phyloP scores from a whole-genome alignment of 2,888 invertebrate species.

The Brachynemurus nebulosus region DNA sequence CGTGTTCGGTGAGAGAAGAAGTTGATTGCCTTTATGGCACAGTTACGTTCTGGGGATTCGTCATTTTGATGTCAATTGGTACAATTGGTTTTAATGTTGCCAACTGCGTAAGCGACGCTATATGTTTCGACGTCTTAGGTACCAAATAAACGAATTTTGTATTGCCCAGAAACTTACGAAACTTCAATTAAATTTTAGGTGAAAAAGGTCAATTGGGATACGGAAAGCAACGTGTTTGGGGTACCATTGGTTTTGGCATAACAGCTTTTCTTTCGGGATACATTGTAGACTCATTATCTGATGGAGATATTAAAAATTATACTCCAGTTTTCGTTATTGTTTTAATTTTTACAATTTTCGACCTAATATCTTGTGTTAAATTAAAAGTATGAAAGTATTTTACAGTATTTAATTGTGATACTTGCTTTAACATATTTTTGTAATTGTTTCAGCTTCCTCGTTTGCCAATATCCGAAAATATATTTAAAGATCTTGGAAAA shows the following conservation, averaged over 20 bases:
- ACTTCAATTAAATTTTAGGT: slow-evolving; percentile 33
- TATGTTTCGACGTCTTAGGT: slow-evolving; percentile 80
- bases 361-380: slow-evolving; percentile 50
- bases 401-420: slow-evolving; percentile 3
- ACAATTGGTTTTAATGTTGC: slow-evolving; percentile 72
- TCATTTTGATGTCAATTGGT: slow-evolving; percentile 55
- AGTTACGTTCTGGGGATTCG: slow-evolving; percentile 57
- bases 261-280: slow-evolving; percentile 59
- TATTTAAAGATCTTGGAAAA: slow-evolving; percentile 48
- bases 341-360: slow-evolving; percentile 45
- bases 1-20: slow-evolving; percentile 23
- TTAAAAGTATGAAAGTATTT: slow-evolving; percentile 35
- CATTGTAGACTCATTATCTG: slow-evolving; percentile 50
- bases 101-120: slow-evolving; percentile 78
- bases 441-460: slow-evolving; percentile 45
- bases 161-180: too few relatives aligned
- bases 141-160: slow-evolving; percentile 17
- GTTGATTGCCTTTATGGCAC: slow-evolving; percentile 39
- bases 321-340: slow-evolving; percentile 60
- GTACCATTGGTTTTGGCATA: slow-evolving; percentile 64
- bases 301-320: slow-evolving; percentile 44
- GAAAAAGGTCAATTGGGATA: slow-evolving; percentile 52
- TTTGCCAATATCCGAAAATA: slow-evolving; percentile 50
- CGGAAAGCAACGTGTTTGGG: slow-evolving; percentile 70
- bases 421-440: slow-evolving; percentile 8